Percentiles rank a stretch among this genome's conserved stretches.
Conservation (phyloP, 1,140 invertebrate species). For the Oncopodura yosiiana region DNA sequence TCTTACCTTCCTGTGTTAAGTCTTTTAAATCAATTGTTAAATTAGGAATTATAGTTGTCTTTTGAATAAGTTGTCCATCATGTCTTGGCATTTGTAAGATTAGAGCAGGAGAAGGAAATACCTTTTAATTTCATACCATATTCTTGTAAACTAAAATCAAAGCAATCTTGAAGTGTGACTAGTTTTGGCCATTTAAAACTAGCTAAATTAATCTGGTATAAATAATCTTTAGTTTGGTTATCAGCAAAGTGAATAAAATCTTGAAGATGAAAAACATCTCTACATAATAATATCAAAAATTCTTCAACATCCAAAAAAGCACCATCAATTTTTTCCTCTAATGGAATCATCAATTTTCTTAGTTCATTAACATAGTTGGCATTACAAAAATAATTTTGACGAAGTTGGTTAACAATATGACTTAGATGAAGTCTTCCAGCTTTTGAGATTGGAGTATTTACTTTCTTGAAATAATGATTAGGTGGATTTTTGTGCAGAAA, state of each 20-base stretch:
- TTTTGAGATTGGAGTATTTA: too few species aligned
- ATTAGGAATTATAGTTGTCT: constrained; percentile 17
- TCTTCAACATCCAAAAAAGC: constrained; percentile 11
- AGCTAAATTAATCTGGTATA: background rate
- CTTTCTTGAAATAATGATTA: too few species aligned
- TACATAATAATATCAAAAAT: too few species aligned
- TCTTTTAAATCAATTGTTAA: constrained; percentile 4
- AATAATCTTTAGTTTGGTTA: constrained; percentile 2
- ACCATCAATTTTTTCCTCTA: too few species aligned
- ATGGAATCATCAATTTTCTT: too few species aligned
- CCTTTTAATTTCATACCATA: constrained; percentile 7
- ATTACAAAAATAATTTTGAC: too few species aligned
- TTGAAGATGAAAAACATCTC: too few species aligned
- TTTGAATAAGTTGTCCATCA: constrained; percentile 12
- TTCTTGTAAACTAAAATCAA: background rate
- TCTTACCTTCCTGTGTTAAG: background rate
- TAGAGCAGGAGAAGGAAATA: constrained; percentile 19
- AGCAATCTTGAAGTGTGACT: background rate
- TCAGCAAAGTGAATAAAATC: too few species aligned
- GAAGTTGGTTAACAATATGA: too few species aligned
- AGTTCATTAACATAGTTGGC: too few species aligned
- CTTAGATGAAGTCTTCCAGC: too few species aligned
- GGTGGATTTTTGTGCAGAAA: too few species aligned
- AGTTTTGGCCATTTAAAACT: background rate
- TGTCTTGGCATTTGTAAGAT: constrained; percentile 18